These are phyloP conservation scores for Acrobasis suavella DNA, from an alignment of 2,888 invertebrate species.

Conservation along the genomic window DNA sequence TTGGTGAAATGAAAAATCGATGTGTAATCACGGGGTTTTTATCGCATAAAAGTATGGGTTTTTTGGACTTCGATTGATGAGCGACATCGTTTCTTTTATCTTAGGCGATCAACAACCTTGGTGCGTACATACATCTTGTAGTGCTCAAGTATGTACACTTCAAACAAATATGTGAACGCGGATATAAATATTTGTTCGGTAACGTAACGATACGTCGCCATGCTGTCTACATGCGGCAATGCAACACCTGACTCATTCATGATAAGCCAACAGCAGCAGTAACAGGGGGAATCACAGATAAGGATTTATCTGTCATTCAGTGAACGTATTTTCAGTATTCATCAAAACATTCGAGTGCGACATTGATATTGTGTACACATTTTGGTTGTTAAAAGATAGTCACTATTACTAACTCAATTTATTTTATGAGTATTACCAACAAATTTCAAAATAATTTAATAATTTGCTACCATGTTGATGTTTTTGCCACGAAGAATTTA, in stretches of 20 bases:
- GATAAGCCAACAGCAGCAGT: constrained; percentile 12
- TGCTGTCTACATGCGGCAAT: constrained; percentile 13
- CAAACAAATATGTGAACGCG: constrained; percentile 7
- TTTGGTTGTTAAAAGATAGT: not conserved
- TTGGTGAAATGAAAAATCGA: constrained; percentile 16
- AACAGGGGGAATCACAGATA: constrained; percentile 9
- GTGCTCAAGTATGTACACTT: not conserved
- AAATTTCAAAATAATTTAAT: not conserved
- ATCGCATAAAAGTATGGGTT: constrained; percentile 11
- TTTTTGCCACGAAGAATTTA: too few relatives aligned
- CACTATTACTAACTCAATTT: not conserved
- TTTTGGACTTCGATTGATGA: constrained; percentile 7
- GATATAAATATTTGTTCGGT: constrained; percentile 20
- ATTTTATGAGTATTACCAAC: not conserved
- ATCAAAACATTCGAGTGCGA: constrained; percentile 1
- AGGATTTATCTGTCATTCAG: constrained; percentile 13
- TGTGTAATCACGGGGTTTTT: constrained; percentile 8
- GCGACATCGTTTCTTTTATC: constrained; percentile 20
- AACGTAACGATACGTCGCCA: constrained; percentile 13
- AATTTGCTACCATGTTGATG: too few relatives aligned
- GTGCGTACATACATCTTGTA: not conserved
- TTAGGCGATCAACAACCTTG: constrained; percentile 14
- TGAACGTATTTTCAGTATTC: not conserved
- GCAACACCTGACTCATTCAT: constrained; percentile 10
- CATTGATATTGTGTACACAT: not conserved